Evolutionary conservation across 2,113 vertebrate species (phyloP), one percentile per base, ranked within the genome.

Genomic region (Upupa epops): DNA sequence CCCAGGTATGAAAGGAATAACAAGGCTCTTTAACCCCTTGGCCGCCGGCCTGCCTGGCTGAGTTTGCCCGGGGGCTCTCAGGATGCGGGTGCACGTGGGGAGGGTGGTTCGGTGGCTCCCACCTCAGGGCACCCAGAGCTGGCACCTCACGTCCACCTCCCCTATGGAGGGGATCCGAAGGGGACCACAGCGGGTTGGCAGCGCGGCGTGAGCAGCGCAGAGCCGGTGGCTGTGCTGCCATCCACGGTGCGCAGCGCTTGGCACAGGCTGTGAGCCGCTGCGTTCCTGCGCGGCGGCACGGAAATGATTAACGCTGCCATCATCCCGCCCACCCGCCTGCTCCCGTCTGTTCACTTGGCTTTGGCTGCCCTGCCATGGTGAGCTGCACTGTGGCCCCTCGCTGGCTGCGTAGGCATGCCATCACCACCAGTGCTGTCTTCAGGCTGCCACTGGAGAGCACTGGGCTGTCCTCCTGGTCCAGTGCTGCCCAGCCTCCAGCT

Each of bases 221-320:
- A 21, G 48, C 5, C 0, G 6, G 8, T 10, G 1, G 3, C 4
- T 0, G 3, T 22, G 55, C 24, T 28, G 10, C 4, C 0, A 5
- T 17, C 36, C 9, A 3, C 46, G 0, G 2, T 1, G 12, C 2
- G 0, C 1, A 0, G 59, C 0, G 2, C 52, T 42, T 19, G 88
- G 24, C 0, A 1, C 58, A 3, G 81, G 73, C 69, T 58, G 34
- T 1, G 46, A 1, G 1, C 46, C 3, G 56, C 77, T 5, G 42
- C 25, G 3, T 16, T 9, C 1, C 0, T 14, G 40, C 4, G 3
- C 1, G 1, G 73, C 18, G 68, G 36, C 83, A 17, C 6, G 16
- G 88, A 71, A 45, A 32, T 74, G 83, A 74, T 90, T 20, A 80
- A 55, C 0, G 0, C 69, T 24, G 80, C 46, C 32, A 2, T 89